Percentiles rank a stretch among this genome's conserved stretches.
These are phyloP conservation scores for Agrochola circellaris DNA, from an alignment of 2,888 invertebrate species.

Conservation along the genomic window DNA sequence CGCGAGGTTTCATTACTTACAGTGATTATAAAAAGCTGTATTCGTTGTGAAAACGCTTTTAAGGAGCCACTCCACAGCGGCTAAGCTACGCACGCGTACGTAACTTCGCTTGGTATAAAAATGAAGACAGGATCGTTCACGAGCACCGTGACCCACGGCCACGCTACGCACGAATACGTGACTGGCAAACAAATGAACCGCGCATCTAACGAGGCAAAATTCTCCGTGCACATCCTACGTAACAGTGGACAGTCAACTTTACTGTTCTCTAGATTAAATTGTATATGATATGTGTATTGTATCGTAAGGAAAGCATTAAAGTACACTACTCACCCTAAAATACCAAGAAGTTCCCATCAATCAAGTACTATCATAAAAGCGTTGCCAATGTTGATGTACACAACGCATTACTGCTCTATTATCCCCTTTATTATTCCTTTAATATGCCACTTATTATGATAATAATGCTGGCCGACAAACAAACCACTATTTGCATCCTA, in stretches of 20 bases:
- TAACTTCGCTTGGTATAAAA: neutral
- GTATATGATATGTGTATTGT: too few species aligned
- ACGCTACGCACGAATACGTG: neutral
- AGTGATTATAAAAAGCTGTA: neutral
- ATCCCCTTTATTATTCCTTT: conserved; percentile 48
- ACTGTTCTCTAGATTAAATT: neutral
- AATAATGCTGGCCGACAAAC: conserved; percentile 40
- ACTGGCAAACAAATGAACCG: neutral
- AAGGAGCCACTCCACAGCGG: neutral
- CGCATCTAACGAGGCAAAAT: neutral
- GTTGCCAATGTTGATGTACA: conserved; percentile 26
- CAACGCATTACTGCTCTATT: conserved; percentile 20
- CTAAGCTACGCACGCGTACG: neutral
- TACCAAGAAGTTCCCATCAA: conserved; percentile 48
- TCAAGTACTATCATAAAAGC: conserved; percentile 45
- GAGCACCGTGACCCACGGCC: neutral
- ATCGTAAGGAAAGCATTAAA: neutral
- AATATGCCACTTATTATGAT: conserved; percentile 53
- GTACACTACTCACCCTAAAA: neutral
- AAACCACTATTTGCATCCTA: conserved; percentile 38
- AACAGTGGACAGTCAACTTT: neutral
- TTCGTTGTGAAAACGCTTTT: neutral
- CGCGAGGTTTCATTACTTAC: too few species aligned
- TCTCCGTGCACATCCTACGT: neutral
- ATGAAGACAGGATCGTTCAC: neutral